Percentiles rank a stretch among this genome's conserved stretches.
phyloP scores from a whole-genome alignment of 2,888 invertebrate species.

The Perizoma flavofasciatum region DNA sequence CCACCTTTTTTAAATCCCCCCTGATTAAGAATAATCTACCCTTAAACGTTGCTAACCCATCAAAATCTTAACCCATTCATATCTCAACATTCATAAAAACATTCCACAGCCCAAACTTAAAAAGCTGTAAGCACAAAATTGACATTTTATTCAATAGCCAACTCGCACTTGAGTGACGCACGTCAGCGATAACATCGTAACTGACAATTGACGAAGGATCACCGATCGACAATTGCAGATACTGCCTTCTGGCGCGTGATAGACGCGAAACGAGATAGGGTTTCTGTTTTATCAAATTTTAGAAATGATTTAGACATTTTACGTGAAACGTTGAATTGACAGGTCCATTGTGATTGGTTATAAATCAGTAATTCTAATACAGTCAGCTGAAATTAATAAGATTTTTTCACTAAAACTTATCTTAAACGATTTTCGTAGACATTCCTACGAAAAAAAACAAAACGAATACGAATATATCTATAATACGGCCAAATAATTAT shows the following conservation, averaged over 20 bases:
- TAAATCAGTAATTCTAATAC: too few relatives aligned
- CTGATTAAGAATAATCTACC: too few relatives aligned
- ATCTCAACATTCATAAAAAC: slow-evolving; percentile 23
- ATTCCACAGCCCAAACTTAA: slow-evolving; percentile 40
- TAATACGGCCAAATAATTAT: too few relatives aligned
- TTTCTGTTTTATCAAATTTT: slow-evolving; percentile 39
- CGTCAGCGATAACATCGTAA: slow-evolving; percentile 66
- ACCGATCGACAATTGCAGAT: slow-evolving; percentile 59
- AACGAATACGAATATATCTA: too few relatives aligned
- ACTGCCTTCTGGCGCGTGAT: slow-evolving; percentile 47
- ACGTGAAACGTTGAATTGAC: slow-evolving; percentile 17
- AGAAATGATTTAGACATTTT: slow-evolving; percentile 24
- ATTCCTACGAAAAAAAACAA: too few relatives aligned
- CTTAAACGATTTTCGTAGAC: too few relatives aligned
- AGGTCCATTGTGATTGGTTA: slow-evolving; percentile 13
- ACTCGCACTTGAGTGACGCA: slow-evolving; percentile 59
- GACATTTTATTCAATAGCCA: slow-evolving; percentile 69
- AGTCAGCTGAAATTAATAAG: too few relatives aligned
- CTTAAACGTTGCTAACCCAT: slow-evolving; percentile 1
- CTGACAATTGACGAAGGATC: slow-evolving; percentile 75
- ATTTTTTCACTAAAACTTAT: too few relatives aligned
- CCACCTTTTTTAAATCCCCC: too few relatives aligned
- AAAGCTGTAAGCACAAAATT: slow-evolving; percentile 52
- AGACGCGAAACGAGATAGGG: slow-evolving; percentile 48
- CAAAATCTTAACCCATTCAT: slow-evolving; percentile 28